Base-by-base conservation (phyloP, 2,113 vertebrate species). In the Dunckerocampus dactyliophorus region DNA sequence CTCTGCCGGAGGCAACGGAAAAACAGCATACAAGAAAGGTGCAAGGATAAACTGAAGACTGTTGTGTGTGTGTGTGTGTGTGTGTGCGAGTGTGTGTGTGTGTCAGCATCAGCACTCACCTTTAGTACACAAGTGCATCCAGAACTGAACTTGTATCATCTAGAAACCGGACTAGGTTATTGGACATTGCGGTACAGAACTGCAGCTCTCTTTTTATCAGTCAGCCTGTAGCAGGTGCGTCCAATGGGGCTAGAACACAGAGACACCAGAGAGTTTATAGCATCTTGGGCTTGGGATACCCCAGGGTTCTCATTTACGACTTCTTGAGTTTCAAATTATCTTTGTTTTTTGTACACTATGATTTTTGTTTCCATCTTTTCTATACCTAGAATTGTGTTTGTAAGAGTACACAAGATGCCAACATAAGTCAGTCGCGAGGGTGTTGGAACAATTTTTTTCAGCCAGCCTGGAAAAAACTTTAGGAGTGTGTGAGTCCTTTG, bases 1-100 rank as follows among this genome's bases (percentile, higher is more conserved):
- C 77, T 61, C 53, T 20, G 52, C 67, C 56, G 57, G 69, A 75
- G 69, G 56, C 48, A 42, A 47, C 63, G n/a, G 6, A 10, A 16
- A 52, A 42, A 5, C 37, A 59, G 59, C 42, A 39, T 39, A 39
- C 37, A 56, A 61, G 43, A 39, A 7, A 48, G 34, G 34, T 13
- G 0, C 1, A 13, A 50, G 17, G 15, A 56, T 37, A 34, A 76
- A 67, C 21, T 13, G 43, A 42, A 67, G 43, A 50, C 45, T 57
- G 34, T 59, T 28, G 22, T 0, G 5, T 19, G 31, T 4, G 49
- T 50, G 49, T 24, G 49, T 16, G 14, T 28, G 22, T 16, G n/a
- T n/a, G n/a, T n/a, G n/a, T 28, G 24, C 22, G 24, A 0, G 6
- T 20, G 31, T 6, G 49, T 51, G 50, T 28, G 50, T 17, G 16